These are phyloP conservation scores for Carcina quercana DNA, from an alignment of 2,888 invertebrate genomes.

Conservation along the genomic window DNA sequence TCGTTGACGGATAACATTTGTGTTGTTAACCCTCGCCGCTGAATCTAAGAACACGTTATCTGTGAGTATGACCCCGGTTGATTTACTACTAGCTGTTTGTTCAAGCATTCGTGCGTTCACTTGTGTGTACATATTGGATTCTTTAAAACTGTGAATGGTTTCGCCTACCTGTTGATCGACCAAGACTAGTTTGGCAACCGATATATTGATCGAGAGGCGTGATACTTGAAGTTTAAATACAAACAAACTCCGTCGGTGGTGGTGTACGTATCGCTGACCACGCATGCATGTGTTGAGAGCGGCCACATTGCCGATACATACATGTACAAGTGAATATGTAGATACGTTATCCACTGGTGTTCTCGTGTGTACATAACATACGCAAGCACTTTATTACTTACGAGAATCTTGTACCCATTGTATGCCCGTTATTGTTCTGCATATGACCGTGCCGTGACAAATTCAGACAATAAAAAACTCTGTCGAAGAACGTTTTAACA, in stretches of 20 bases:
- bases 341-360: conserved; percentile 14
- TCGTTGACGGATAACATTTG: conserved; percentile 65
- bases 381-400: conserved; percentile 20
- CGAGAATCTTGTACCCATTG: conserved; percentile 13
- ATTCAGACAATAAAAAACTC: no score
- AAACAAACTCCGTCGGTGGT: conserved; percentile 26
- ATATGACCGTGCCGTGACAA: conserved; percentile 1
- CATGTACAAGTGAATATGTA: conserved; percentile 26
- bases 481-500: no score
- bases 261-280: conserved; percentile 24
- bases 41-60: conserved; percentile 59
- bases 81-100: conserved; percentile 57
- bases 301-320: conserved; percentile 21
- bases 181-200: conserved; percentile 16
- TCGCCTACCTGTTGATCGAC: conserved; percentile 33
- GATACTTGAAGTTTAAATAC: conserved; percentile 18
- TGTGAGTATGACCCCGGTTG: conserved; percentile 72
- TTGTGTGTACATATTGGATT: conserved; percentile 1
- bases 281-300: conserved; percentile 28
- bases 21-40: conserved; percentile 56
- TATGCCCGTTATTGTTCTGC: conserved; percentile 5
- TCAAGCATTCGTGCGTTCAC: conserved; percentile 21
- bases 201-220: conserved; percentile 14
- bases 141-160: no score
- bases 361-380: conserved; percentile 18